Evolutionary conservation across 2,888 invertebrate species (phyloP).

Genomic region (Oxycera nigricornis): DNA sequence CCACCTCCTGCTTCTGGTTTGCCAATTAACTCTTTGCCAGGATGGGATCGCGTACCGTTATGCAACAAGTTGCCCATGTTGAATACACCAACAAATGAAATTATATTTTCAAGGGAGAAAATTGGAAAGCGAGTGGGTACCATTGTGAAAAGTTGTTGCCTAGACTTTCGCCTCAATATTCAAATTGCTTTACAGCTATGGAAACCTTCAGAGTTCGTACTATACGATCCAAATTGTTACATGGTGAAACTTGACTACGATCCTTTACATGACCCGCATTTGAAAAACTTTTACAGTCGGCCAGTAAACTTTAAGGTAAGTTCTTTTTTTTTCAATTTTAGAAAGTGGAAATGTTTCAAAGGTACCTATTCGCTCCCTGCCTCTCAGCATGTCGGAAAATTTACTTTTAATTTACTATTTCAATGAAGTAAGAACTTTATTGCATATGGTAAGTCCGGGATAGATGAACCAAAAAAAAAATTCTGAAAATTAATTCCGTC

Average conservation of each 20-base stretch:
- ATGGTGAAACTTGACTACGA: conserved; percentile 63
- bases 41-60: conserved; percentile 59
- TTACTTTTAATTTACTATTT: too few species aligned
- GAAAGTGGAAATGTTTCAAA: too few species aligned
- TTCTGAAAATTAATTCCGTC: too few species aligned
- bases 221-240: conserved; percentile 55
- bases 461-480: too few species aligned
- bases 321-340: too few species aligned
- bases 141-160: background rate
- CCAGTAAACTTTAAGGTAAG: conserved; percentile 56
- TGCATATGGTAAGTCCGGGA: too few species aligned
- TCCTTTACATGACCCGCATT: conserved; percentile 67
- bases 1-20: conserved; percentile 51
- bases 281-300: conserved; percentile 64
- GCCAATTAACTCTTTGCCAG: conserved; percentile 59
- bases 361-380: too few species aligned
- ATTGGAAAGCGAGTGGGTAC: conserved; percentile 56
- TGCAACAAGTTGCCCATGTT: conserved; percentile 60
- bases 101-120: conserved; percentile 60
- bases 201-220: conserved; percentile 26
- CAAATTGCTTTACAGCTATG: conserved; percentile 32
- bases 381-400: too few species aligned
- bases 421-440: too few species aligned
- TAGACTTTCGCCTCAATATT: conserved; percentile 55
- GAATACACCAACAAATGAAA: conserved; percentile 59